These are phyloP conservation scores for Gymnodraco acuticeps DNA, from an alignment of 2,797 vertebrate genomes.

Conservation along the genomic window DNA sequence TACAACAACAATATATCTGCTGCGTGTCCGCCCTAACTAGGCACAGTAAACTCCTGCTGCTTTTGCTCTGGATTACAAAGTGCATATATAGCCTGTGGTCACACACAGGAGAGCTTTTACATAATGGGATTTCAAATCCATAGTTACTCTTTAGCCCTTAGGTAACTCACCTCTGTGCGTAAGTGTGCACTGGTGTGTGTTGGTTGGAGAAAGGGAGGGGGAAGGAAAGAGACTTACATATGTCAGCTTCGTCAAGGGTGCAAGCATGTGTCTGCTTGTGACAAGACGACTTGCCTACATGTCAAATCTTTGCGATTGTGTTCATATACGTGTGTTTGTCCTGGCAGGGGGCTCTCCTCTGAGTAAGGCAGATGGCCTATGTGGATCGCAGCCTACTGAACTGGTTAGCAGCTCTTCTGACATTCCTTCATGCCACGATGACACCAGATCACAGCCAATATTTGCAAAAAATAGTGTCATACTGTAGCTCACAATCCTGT, in stretches of 20 bases:
- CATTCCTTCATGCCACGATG: constrained; percentile 71
- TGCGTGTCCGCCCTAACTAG: constrained; percentile 41
- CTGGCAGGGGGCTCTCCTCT: constrained; percentile 39
- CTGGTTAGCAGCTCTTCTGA: constrained; percentile 75
- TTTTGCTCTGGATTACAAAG: constrained; percentile 71
- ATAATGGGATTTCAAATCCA: constrained; percentile 76
- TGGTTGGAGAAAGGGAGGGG: constrained; percentile 4
- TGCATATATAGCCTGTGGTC: constrained; percentile 63
- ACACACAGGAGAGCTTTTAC: constrained; percentile 61
- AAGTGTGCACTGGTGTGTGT: constrained; percentile 34
- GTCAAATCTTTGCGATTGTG: constrained; percentile 20
- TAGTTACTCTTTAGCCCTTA: constrained; percentile 65
- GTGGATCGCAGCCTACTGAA: constrained; percentile 67
- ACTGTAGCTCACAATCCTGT: constrained; percentile 49
- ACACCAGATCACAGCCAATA: constrained; percentile 68
- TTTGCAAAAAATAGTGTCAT: constrained; percentile 62
- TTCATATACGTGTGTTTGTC: constrained; percentile 40
- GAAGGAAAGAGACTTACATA: constrained; percentile 16
- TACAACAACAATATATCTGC: constrained; percentile 47
- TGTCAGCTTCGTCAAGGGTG: constrained; percentile 36
- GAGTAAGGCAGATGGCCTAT: constrained; percentile 71
- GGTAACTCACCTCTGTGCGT: constrained; percentile 57
- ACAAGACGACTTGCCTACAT: not conserved
- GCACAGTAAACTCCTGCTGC: constrained; percentile 51
- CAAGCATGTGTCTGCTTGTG: constrained; percentile 39